phyloP scores from a whole-genome alignment of 2,888 invertebrate species.

The Hemicrepidius hirtus region DNA sequence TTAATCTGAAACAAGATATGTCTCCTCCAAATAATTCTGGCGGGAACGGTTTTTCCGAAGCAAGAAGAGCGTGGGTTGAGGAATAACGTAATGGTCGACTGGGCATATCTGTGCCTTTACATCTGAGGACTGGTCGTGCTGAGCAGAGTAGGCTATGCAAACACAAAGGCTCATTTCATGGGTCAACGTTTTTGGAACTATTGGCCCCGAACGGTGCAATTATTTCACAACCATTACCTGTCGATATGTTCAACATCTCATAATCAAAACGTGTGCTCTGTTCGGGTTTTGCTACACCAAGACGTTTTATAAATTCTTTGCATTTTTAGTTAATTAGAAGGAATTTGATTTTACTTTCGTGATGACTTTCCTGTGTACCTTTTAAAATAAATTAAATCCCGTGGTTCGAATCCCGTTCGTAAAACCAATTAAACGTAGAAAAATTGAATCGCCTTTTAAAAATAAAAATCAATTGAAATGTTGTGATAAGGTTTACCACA shows the following conservation, averaged over 20 bases:
- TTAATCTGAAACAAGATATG: too few relatives aligned
- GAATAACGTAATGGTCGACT: slow-evolving; percentile 50
- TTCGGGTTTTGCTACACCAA: slow-evolving; percentile 2
- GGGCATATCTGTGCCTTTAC: slow-evolving; percentile 55
- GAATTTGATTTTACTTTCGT: slow-evolving; percentile 2
- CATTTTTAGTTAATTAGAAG: slow-evolving; percentile 9
- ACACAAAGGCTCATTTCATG: slow-evolving; percentile 57
- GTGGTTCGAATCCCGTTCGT: too few relatives aligned
- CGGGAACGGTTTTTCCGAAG: not conserved
- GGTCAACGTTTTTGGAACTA: slow-evolving; percentile 58
- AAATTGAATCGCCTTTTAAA: too few relatives aligned
- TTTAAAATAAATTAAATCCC: too few relatives aligned
- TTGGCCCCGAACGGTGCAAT: slow-evolving; percentile 53
- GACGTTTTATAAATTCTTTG: slow-evolving; percentile 6
- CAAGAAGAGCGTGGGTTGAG: slow-evolving; percentile 12
- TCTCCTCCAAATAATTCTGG: not conserved
- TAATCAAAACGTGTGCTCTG: slow-evolving; percentile 21
- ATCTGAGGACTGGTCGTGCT: slow-evolving; percentile 55
- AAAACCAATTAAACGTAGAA: too few relatives aligned
- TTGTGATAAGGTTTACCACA: not conserved
- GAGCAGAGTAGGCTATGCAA: slow-evolving; percentile 55
- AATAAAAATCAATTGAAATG: too few relatives aligned
- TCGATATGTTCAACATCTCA: slow-evolving; percentile 16
- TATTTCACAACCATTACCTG: slow-evolving; percentile 49
- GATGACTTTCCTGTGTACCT: too few relatives aligned